phyloP scores from a whole-genome alignment of 2,113 vertebrate species.

The Antidorcas marsupialis region DNA sequence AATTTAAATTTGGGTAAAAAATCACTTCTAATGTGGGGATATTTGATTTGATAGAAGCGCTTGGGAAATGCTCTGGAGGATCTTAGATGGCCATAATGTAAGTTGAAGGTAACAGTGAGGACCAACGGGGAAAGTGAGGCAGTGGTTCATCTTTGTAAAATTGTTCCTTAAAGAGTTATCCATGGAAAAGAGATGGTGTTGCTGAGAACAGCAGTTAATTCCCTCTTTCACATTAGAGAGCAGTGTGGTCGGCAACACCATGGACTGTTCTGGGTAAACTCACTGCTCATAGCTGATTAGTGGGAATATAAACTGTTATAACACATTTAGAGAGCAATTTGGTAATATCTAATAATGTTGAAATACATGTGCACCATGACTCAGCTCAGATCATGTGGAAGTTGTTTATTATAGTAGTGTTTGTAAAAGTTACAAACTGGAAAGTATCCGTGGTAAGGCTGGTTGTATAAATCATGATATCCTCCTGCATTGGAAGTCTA shows the following conservation, averaged over 20 bases:
- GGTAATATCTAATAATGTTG: neutral
- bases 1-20: neutral
- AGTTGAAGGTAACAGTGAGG: neutral
- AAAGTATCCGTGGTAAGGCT: neutral
- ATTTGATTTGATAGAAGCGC: neutral
- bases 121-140: fast-evolving
- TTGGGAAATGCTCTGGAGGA: neutral
- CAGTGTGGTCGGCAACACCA: neutral
- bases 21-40: neutral
- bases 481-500: neutral
- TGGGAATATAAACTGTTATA: neutral
- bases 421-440: neutral
- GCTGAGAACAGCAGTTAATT: neutral
- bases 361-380: neutral
- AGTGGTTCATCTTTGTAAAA: neutral
- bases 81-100: neutral
- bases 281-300: neutral
- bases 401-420: neutral
- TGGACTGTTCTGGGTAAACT: neutral
- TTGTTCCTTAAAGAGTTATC: neutral
- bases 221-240: neutral
- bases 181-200: neutral
- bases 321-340: neutral
- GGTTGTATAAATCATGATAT: neutral
- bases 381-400: neutral